Conservation (phyloP, 2,888 invertebrate genomes). For the Torymus aiolomorphi region DNA sequence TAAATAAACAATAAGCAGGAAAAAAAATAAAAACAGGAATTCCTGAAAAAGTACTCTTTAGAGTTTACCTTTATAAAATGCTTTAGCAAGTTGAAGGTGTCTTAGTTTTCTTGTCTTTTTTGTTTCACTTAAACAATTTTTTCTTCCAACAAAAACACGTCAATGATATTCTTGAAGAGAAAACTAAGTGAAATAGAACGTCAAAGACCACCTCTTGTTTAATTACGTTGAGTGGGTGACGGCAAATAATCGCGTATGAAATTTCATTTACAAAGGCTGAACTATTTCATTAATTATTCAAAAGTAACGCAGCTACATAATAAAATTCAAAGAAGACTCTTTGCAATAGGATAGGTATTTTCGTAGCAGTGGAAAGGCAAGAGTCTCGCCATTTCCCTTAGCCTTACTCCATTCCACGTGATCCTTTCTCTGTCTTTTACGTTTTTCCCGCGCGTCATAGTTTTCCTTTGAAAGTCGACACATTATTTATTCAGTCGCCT, state of each 20-base stretch:
- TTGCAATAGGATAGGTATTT: no score
- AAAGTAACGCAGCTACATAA: not conserved
- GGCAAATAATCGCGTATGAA: not conserved
- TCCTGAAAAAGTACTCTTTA: not conserved
- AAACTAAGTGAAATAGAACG: not conserved
- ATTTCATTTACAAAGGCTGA: not conserved
- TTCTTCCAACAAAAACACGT: not conserved
- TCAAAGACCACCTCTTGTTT: not conserved
- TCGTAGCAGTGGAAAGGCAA: no score
- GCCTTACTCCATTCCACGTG: no score
- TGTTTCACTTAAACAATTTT: slow-evolving; percentile 7
- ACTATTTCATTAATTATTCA: not conserved
- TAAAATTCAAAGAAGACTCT: not conserved
- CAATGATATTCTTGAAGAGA: not conserved
- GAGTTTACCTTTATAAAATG: not conserved
- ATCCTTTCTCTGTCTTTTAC: no score
- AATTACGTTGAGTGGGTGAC: not conserved
- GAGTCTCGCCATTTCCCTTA: no score
- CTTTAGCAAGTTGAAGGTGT: not conserved
- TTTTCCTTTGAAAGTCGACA: slow-evolving; percentile 17
- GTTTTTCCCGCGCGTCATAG: not conserved
- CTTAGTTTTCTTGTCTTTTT: not conserved
- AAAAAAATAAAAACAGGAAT: not conserved
- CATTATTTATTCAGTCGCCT: slow-evolving; percentile 44
- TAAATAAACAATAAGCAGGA: no score